These are phyloP conservation scores for Neodiprion virginianus DNA, from an alignment of 1,140 invertebrate genomes.

Conservation along the genomic window DNA sequence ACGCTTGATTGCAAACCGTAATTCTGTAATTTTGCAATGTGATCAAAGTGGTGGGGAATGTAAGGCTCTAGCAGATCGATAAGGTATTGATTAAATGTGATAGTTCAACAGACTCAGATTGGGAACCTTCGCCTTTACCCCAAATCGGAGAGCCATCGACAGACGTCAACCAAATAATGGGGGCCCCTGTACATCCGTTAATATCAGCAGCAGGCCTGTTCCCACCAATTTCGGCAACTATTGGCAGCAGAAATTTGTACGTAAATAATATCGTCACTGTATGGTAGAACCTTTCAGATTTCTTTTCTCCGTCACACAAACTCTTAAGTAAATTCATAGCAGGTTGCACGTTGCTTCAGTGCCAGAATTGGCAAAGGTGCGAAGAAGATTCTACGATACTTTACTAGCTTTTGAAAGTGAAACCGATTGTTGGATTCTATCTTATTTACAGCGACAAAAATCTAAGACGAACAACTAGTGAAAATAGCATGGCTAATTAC, in stretches of 20 bases:
- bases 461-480: conserved; percentile 33
- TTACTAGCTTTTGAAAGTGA: conserved; percentile 26
- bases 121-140: conserved; percentile 47
- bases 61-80: background rate
- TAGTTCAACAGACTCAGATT: conserved; percentile 52
- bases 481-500: conserved; percentile 26
- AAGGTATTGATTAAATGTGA: conserved; percentile 1
- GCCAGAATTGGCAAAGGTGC: background rate
- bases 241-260: conserved; percentile 15
- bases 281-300: background rate
- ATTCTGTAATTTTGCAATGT: background rate
- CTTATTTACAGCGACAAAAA: conserved; percentile 27
- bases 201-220: conserved; percentile 47
- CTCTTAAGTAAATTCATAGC: conserved; percentile 9
- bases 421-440: conserved; percentile 17
- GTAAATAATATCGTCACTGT: background rate
- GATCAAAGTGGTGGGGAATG: background rate
- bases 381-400: conserved; percentile 18
- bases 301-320: conserved; percentile 18
- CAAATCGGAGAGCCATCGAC: conserved; percentile 45
- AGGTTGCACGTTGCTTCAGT: conserved; percentile 17
- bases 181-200: conserved; percentile 46
- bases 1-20: background rate
- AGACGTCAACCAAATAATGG: conserved; percentile 47
- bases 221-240: conserved; percentile 43